Conservation (phyloP, 2,797 vertebrate species). For the Parauchenoglanis punctatus region DNA sequence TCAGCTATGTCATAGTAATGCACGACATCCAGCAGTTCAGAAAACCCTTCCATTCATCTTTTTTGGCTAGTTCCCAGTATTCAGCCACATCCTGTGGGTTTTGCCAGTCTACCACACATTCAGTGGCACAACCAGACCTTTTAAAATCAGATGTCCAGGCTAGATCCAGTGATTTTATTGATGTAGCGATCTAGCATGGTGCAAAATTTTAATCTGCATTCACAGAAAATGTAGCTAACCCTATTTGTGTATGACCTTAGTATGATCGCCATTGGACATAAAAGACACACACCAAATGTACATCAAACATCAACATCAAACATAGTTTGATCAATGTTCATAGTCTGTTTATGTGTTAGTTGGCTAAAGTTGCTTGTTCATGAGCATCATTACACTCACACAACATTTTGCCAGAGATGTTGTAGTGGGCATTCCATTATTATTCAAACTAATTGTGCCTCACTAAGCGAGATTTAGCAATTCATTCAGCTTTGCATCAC, state of each 20-base stretch:
- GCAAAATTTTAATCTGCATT: not conserved
- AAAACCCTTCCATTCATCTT: not conserved
- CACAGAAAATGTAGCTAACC: not conserved
- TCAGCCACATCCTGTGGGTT: not conserved
- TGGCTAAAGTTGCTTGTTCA: not conserved
- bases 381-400: not conserved
- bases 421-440: not conserved
- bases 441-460: not conserved
- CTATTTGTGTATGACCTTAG: not conserved
- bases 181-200: not conserved
- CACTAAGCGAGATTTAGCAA: not conserved
- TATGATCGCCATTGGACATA: not conserved
- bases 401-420: not conserved
- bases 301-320: not conserved
- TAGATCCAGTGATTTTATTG: not conserved
- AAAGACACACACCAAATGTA: not conserved
- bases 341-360: not conserved
- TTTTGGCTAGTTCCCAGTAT: not conserved
- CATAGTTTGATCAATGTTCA: not conserved
- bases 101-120: not conserved
- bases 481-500: not conserved
- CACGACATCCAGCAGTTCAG: too few relatives aligned
- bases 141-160: not conserved
- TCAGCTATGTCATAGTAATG: too few relatives aligned
- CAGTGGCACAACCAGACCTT: not conserved